A percentile compares a stretch with the other conserved stretches of the same genome.
phyloP scores from a whole-genome alignment of 2,113 vertebrate species.

The Candoia aspera region DNA sequence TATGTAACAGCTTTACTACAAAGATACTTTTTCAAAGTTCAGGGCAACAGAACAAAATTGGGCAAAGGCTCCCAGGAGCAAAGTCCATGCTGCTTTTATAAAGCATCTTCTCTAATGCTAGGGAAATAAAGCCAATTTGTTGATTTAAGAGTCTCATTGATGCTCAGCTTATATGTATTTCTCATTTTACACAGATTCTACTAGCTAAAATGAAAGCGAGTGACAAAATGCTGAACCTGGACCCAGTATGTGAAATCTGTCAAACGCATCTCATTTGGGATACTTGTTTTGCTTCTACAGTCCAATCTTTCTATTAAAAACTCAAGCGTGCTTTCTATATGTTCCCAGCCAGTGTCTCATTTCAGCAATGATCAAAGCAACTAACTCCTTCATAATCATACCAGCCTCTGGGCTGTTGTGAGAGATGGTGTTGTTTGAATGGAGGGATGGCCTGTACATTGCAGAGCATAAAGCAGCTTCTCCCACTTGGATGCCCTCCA shows the following conservation, averaged over 20 bases:
- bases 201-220: background rate
- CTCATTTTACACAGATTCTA: background rate
- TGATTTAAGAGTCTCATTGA: background rate
- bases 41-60: background rate
- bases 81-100: background rate
- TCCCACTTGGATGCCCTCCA: background rate
- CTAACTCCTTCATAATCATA: background rate
- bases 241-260: background rate
- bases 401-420: background rate
- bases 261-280: background rate
- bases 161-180: background rate
- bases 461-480: too few relatives aligned
- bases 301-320: background rate
- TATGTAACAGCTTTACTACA: background rate
- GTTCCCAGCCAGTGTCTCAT: background rate
- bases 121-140: background rate
- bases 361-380: background rate
- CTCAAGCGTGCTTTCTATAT: background rate
- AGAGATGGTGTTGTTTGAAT: background rate
- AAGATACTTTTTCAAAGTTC: background rate
- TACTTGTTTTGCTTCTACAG: background rate
- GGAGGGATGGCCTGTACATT: too few relatives aligned
- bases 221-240: background rate
- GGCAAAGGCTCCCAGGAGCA: background rate
- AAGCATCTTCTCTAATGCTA: background rate